Evolutionary conservation across 2,113 vertebrate genomes (phyloP), one percentile per base, ranked within the genome.

Genomic region (Megalops atlanticus): DNA sequence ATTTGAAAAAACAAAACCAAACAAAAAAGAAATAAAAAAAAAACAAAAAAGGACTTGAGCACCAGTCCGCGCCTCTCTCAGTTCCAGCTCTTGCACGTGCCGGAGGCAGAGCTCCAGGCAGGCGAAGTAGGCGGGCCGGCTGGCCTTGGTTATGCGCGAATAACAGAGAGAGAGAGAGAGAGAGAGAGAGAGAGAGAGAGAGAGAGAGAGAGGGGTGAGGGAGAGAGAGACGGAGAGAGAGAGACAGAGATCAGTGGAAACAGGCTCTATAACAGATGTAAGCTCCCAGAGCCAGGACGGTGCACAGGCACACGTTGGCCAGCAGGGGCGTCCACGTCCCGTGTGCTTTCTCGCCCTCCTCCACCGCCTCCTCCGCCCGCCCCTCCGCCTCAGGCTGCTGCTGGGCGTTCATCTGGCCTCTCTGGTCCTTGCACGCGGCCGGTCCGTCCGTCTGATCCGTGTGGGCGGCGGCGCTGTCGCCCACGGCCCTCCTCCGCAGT

Each of bases 261-360:
- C 91, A 98, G 76, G 93, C 94, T 93, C 97, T 92, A 92, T 98
- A 99, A 88, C 96, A 98, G 87, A 95, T 92, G 69, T 98, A 99
- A 27, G 96, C 96, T 58, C 97, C 93, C 0, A 97, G 93, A 0
- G 94, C 95, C 76, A 99, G 91, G 45, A 93, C 94, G 0, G 97
- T 95, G 93, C 95, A 95, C 92, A 99, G 83, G 88, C 96, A 99
- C 83, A 97, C 84, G 11, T 95, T 96, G 92, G 95, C 88, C 47
- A 98, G 87, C 45, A 97, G 92, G 45, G 97, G 96, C 83, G 95
- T 96, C 97, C 97, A 98, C 0, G 90, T 90, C 7, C 90, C 89
- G 36, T 27, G 77, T 73, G 4, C 74, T 81, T 74, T 85, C 77
- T 85, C 86, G 8, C n/a, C n/a, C n/a, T 84, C 49, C 45, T 91